Base-by-base conservation (phyloP, 37 sponge, comb jelly and placozoan genomes). In the Oopsacas minuta region DNA sequence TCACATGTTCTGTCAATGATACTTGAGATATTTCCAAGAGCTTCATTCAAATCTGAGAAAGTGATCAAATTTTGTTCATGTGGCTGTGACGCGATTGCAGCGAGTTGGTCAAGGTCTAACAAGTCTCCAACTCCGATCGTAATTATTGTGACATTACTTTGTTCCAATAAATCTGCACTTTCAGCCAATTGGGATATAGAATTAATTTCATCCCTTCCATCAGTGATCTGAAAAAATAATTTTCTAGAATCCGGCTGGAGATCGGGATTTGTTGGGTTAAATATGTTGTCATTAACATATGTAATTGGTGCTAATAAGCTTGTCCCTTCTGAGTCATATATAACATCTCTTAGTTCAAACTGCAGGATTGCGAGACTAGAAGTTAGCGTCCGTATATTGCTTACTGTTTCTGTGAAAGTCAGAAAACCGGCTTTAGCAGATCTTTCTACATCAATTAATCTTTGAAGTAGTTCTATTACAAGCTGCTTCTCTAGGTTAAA, bases 1-100 rank as follows among this genome's bases (percentile, higher is more conserved):
- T 61, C 28, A 61, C 75, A 61, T 3, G 75, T 61, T n/a, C 75
- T 61, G 75, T 61, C 75, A 34, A 61, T 25, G 28, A 61, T 61
- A 61, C 28, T n/a, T 61, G 75, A 61, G 22, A 61, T 34, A 61
- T 61, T 61, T 61, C 75, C 75, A 61, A 61, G 7, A 61, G 75
- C 75, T n/a, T 61, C 75, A 3, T 10, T 61, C 20, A 61, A 61
- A 61, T 61, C 75, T 32, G 75, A 61, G 75, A 61, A 61, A 61
- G 28, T 12, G 30, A 61, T 61, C 75, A 61, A 10, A 61, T 61
- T 61, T 12, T 61, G 28, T n/a, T 61, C 75, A 61, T 61, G 20
- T 3, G 75, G 75, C 7, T 61, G 32, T 61, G 75, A 32, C 28
- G 75, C 75, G 5, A 61, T 61, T 7, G 75, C 75, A 61, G 5